Conservation (phyloP, 2,888 invertebrate genomes). For the Caenorhabditis zanzibari region DNA sequence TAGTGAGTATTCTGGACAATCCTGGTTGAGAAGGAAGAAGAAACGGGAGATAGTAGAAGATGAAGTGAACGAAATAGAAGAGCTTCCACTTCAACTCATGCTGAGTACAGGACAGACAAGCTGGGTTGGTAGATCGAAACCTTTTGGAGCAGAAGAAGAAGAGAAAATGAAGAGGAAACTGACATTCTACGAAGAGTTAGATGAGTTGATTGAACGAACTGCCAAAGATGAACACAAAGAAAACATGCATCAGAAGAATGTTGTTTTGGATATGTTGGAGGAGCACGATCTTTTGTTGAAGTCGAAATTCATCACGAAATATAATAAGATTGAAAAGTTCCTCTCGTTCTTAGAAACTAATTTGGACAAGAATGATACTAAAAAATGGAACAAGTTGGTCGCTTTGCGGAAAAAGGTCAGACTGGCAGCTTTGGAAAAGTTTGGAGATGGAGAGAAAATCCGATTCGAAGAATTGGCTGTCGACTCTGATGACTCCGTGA, state of each 20-base stretch:
- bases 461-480: background rate
- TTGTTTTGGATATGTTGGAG: background rate
- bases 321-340: background rate
- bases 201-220: background rate
- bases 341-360: background rate
- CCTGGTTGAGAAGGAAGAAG: constrained; percentile 30
- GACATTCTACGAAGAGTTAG: background rate
- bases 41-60: constrained; percentile 1
- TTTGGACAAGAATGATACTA: background rate
- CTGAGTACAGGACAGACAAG: background rate
- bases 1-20: constrained; percentile 34
- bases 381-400: background rate
- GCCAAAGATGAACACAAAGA: background rate
- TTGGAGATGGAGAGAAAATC: background rate
- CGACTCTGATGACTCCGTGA: background rate
- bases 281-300: background rate
- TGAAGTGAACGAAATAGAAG: constrained; percentile 13
- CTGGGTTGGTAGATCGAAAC: background rate
- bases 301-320: background rate
- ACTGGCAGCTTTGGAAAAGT: background rate
- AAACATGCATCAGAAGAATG: background rate
- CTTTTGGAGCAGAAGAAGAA: background rate
- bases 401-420: background rate
- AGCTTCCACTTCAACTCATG: background rate
- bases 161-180: background rate